Evolutionary conservation across 2,113 vertebrate species (phyloP).

Genomic region (Caranx melampygus): DNA sequence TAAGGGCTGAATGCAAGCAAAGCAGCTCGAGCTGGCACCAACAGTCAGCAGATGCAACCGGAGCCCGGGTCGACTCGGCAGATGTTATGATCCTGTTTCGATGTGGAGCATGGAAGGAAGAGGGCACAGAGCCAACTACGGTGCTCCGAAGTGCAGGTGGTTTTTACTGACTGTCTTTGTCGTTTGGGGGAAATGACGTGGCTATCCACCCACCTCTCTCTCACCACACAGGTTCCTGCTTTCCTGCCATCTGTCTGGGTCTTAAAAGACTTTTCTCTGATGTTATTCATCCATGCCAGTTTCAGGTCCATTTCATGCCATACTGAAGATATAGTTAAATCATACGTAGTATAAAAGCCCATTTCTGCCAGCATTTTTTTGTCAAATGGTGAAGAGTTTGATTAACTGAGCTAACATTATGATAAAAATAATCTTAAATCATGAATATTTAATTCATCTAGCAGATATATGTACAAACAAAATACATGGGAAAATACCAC

Average conservation of each 20-base stretch:
- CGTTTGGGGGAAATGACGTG: neutral
- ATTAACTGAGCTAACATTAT: neutral
- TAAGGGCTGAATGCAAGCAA: constrained; percentile 31
- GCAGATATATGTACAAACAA: too few relatives aligned
- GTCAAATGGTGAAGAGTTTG: neutral
- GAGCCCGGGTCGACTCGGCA: neutral
- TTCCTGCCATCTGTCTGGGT: neutral
- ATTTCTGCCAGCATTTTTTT: neutral
- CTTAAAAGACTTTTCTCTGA: neutral
- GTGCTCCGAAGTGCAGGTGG: constrained; percentile 6
- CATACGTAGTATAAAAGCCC: neutral
- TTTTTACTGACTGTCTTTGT: constrained; percentile 5
- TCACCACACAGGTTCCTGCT: neutral
- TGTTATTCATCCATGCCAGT: neutral
- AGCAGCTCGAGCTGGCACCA: constrained; percentile 13
- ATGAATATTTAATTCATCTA: too few relatives aligned
- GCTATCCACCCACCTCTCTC: neutral
- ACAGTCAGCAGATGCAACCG: constrained; percentile 4
- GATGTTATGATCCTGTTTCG: constrained; percentile 30
- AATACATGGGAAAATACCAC: neutral
- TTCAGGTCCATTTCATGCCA: neutral
- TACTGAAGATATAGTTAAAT: neutral
- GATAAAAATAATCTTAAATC: too few relatives aligned
- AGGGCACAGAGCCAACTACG: neutral
- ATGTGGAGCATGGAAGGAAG: neutral